phyloP scores from a whole-genome alignment of 2,113 vertebrate species.

The Phrynosoma platyrhinos region DNA sequence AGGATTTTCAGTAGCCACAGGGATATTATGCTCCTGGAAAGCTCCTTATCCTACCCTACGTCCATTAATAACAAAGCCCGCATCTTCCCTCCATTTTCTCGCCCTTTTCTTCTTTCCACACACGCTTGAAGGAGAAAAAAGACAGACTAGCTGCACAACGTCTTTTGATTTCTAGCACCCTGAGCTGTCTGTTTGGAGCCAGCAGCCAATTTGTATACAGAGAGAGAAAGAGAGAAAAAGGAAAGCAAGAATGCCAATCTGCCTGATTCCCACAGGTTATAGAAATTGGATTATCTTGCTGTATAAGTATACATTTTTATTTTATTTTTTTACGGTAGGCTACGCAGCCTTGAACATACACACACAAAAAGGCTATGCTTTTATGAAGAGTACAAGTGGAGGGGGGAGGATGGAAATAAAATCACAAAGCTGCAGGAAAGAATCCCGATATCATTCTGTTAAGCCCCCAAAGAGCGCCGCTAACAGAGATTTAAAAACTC shows the following conservation, averaged over 20 bases:
- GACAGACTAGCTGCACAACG: background rate
- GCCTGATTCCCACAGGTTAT: background rate
- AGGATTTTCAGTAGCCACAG: background rate
- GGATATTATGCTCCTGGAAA: too few relatives aligned
- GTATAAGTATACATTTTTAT: too few relatives aligned
- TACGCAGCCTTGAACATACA: background rate
- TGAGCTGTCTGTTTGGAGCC: background rate
- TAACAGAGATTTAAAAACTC: slow-evolving; percentile 57
- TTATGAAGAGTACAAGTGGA: too few relatives aligned
- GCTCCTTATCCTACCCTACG: too few relatives aligned
- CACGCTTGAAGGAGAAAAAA: background rate
- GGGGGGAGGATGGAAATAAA: background rate
- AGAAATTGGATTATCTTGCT: background rate
- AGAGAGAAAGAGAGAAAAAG: background rate
- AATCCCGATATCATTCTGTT: slow-evolving; percentile 53
- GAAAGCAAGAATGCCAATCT: background rate
- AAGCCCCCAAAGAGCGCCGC: slow-evolving; percentile 59
- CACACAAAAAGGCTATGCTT: slow-evolving; percentile 8
- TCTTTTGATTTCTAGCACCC: background rate
- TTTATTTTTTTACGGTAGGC: background rate
- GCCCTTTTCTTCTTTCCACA: too few relatives aligned
- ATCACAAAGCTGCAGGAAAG: slow-evolving; percentile 44
- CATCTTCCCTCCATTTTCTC: too few relatives aligned
- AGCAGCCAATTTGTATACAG: background rate
- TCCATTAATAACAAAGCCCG: too few relatives aligned